Evolutionary conservation across 2,888 invertebrate genomes (phyloP).

Genomic region (Pseudoips prasinana): DNA sequence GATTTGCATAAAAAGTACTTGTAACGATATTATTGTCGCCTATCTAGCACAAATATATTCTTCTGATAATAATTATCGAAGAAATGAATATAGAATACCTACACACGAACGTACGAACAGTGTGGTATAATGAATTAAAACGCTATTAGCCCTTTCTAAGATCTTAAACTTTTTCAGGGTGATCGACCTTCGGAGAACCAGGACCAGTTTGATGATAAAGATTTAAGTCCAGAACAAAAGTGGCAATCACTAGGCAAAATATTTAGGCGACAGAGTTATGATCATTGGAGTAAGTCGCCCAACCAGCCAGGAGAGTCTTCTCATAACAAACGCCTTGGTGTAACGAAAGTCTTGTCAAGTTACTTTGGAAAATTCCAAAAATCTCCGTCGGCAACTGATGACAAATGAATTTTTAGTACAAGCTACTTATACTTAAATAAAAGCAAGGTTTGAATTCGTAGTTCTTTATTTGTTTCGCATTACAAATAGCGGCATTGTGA

Average conservation of each 20-base stretch:
- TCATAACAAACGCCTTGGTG: constrained; percentile 58
- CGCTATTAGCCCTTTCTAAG: too few species aligned
- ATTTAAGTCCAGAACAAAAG: constrained; percentile 66
- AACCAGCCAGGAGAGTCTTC: constrained; percentile 60
- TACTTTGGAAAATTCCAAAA: constrained; percentile 70
- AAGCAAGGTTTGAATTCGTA: constrained; percentile 14
- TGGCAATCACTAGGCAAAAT: constrained; percentile 77
- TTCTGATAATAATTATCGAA: too few species aligned
- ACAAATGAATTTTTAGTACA: constrained; percentile 44
- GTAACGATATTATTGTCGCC: too few species aligned
- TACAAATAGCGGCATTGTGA: too few species aligned
- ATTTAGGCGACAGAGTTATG: constrained; percentile 71
- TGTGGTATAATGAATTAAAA: too few species aligned
- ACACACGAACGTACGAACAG: too few species aligned
- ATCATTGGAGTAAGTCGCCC: constrained; percentile 58
- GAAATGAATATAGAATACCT: too few species aligned
- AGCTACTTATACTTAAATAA: constrained; percentile 10
- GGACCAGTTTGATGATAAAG: constrained; percentile 62
- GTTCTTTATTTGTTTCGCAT: constrained; percentile 54
- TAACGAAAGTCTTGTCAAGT: constrained; percentile 69
- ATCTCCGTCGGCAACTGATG: constrained; percentile 39
- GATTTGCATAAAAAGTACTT: too few species aligned
- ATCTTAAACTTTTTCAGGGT: too few species aligned
- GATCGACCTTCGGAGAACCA: constrained; percentile 61
- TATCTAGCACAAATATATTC: too few species aligned